phyloP scores from a whole-genome alignment of 1,140 invertebrate species.

The Bombus soroeensis region DNA sequence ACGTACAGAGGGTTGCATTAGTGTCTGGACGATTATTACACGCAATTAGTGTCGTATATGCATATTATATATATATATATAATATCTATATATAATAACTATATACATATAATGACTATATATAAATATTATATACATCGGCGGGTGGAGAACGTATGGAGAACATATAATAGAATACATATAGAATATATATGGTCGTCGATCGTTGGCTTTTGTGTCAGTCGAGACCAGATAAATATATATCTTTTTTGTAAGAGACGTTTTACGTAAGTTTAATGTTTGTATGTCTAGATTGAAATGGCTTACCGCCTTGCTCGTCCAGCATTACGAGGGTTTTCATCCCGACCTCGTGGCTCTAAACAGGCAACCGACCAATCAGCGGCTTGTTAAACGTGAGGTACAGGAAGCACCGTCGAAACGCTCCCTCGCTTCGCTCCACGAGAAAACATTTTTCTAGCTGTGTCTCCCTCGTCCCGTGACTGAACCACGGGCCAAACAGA shows the following conservation, averaged over 20 bases:
- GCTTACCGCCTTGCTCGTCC: slow-evolving; percentile 97
- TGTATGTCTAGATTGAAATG: slow-evolving; percentile 73
- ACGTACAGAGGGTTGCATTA: slow-evolving; percentile 2
- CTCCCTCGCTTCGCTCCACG: slow-evolving; percentile 66
- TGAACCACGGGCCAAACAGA: background rate
- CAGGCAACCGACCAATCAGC: slow-evolving; percentile 84
- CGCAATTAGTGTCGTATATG: slow-evolving; percentile 41
- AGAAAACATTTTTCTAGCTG: background rate
- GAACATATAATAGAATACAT: slow-evolving; percentile 20
- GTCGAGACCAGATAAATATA: slow-evolving; percentile 9
- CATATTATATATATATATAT: background rate
- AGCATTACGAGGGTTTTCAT: slow-evolving; percentile 97
- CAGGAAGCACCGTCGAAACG: slow-evolving; percentile 59
- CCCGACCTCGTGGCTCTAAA: slow-evolving; percentile 96
- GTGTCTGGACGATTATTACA: slow-evolving; percentile 45
- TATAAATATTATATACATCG: slow-evolving; percentile 23
- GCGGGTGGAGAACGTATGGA: slow-evolving; percentile 8
- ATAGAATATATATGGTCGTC: slow-evolving; percentile 28
- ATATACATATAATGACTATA: background rate
- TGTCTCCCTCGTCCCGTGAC: too few relatives aligned
- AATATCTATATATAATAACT: background rate
- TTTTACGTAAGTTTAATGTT: slow-evolving; percentile 49
- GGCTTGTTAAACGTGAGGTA: slow-evolving; percentile 69
- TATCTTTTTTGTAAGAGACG: slow-evolving; percentile 18
- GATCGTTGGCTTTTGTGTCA: slow-evolving; percentile 45